These are phyloP conservation scores for Tolypeutes matacus DNA, from an alignment of 2,797 vertebrate species.

Conservation along the genomic window DNA sequence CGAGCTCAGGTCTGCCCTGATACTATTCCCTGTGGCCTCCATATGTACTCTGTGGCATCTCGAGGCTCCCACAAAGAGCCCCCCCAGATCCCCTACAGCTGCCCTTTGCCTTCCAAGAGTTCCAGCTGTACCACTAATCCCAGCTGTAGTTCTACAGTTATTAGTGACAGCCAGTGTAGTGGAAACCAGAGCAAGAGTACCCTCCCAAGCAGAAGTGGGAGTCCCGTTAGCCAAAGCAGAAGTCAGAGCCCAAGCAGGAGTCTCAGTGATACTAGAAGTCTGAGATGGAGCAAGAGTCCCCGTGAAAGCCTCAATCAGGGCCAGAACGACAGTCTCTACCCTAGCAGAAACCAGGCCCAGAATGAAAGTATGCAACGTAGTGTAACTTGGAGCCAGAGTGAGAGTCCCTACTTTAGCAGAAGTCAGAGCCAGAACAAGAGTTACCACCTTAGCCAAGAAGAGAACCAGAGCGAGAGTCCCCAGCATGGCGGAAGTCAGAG, in stretches of 20 bases:
- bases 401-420: neutral
- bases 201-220: neutral
- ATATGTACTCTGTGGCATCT: constrained; percentile 69
- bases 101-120: constrained; percentile 58
- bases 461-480: neutral
- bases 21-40: constrained; percentile 73
- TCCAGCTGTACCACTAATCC: constrained; percentile 31
- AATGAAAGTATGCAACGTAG: neutral
- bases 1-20: constrained; percentile 1
- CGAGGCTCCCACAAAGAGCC: constrained; percentile 31
- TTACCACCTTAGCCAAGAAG: neutral
- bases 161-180: constrained; percentile 45
- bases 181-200: constrained; percentile 17
- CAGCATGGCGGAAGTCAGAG: neutral
- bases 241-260: neutral
- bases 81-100: constrained; percentile 58
- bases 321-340: neutral
- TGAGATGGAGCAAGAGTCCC: neutral
- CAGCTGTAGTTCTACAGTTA: constrained; percentile 19
- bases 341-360: neutral
- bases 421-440: neutral
- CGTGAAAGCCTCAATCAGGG: neutral
- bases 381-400: neutral
- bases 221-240: neutral
- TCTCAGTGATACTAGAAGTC: neutral